Evolutionary conservation across 2,888 invertebrate species (phyloP), one percentile per base, ranked within the genome.

Genomic region (Meloe dianella): DNA sequence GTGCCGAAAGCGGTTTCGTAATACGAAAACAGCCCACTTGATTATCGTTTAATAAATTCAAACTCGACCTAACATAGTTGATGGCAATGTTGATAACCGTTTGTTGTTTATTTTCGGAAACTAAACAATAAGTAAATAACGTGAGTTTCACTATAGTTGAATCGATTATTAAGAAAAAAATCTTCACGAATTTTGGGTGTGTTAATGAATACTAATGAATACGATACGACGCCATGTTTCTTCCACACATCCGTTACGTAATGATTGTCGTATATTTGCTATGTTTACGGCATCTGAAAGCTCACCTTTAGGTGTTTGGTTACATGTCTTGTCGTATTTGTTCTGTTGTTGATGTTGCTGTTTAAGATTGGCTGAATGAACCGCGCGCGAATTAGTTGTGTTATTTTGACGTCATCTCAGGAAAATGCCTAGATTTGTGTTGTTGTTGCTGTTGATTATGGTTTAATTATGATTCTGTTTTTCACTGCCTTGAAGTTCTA

Each of bases 171-270:
- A 27, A 10, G 32, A 10, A 32, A 41, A 17, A 41, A 41, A 58
- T 20, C 20, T 35, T 30, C 29, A 30, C 58, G 22, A 58, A 30
- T 59, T 59, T 59, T 59, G 59, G 59, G 59, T 38, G 59, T 35
- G 59, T 35, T 59, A 59, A 59, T 59, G 59, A 59, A 59, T 59
- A 32, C 59, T 59, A 59, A 59, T 59, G n/a, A n/a, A n/a, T n/a
- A 17, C 20, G 35, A 35, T 59, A 32, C 59, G 59, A 59, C 59
- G 59, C 59, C 59, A 59, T 59, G 35, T 59, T 59, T 59, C 59
- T 59, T 38, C 32, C 24, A 59, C 38, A 59, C 35, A 35, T 24
- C 59, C 59, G 54, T 59, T 59, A 59, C 59, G 59, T 59, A 59
- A 59, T 59, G 35, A 20, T 38, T 10, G 30, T 32, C n/a, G n/a